These are phyloP conservation scores for Charina bottae DNA, from an alignment of 2,113 vertebrate species.

Conservation along the genomic window DNA sequence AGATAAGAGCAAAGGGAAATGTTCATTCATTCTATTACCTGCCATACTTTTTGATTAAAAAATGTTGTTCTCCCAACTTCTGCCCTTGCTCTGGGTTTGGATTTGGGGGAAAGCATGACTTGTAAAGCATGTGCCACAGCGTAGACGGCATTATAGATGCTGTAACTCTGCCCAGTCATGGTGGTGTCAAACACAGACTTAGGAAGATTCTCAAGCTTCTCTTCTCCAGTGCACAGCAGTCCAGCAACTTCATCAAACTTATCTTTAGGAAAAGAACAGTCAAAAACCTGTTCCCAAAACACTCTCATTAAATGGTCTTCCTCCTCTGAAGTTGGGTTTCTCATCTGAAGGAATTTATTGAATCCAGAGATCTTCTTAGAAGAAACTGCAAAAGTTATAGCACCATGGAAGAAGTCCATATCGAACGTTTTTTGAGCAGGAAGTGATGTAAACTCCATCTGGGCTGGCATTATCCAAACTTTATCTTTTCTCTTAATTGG, in stretches of 20 bases:
- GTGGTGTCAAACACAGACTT: not conserved
- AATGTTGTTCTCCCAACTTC: not conserved
- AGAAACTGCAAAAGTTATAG: not conserved
- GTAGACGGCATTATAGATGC: slow-evolving; percentile 4
- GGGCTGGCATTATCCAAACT: slow-evolving; percentile 2
- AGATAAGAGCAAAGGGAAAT: not conserved
- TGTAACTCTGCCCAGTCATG: slow-evolving; percentile 9
- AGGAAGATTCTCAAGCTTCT: not conserved
- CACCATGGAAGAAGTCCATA: not conserved
- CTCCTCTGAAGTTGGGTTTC: not conserved
- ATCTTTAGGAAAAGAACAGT: not conserved
- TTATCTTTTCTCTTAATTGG: not conserved
- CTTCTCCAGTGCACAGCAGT: not conserved
- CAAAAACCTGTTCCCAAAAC: not conserved
- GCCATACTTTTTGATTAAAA: not conserved
- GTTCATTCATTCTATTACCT: not conserved
- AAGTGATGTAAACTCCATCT: slow-evolving; percentile 16
- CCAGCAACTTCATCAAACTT: no score
- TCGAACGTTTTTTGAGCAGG: not conserved
- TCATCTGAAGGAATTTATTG: not conserved
- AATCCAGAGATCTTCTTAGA: not conserved
- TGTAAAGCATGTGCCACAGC: not conserved
- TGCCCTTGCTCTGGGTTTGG: no score
- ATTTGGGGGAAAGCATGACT: not conserved
- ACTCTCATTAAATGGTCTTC: not conserved